Base-by-base conservation (phyloP, 2,113 vertebrate genomes). In the Cettia cetti region DNA sequence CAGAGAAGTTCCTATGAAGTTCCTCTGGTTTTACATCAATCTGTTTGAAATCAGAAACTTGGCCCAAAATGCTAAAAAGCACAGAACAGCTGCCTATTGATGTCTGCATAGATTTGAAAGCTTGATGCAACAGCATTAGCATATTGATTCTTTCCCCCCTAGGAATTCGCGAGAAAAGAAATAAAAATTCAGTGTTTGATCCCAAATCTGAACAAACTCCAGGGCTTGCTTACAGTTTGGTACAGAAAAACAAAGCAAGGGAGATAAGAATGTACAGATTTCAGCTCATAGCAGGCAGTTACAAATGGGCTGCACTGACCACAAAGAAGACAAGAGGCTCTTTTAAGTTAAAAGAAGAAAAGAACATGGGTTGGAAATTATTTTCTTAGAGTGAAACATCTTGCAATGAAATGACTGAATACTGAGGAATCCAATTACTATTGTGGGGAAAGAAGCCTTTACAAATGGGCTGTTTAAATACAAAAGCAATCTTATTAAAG, bases 111-210 rank as follows among this genome's bases (percentile, higher is more conserved):
- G 92, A 91, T 91, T 76, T 89, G 83, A 94, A 93, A 94, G 65
- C 70, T 80, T 78, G 79, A 96, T 94, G 90, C 44, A 75, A 60
- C 54, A 53, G 40, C 0, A 7, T 93, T 91, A 96, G 86, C 61
- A 82, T 84, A 96, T 95, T 75, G 94, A 95, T 94, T 82, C 9
- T 1, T 5, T 10, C 9, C 13, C 16, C 15, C 47, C 22, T 1
- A 57, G 72, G 85, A 95, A 89, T 94, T 81, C 44, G 27, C 3
- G 22, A 85, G 83, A 81, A 94, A 91, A 92, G 30, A 92, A 92
- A 94, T 24, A 94, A 91, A 93, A 96, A 95, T 74, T 87, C 70
- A 70, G 52, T 35, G 49, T 96, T 96, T 95, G 96, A 97, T 96
- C 95, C 81, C 57, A 87, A 95, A 93, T 89, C 70, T 79, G 77